Evolutionary conservation across 53 echinoderm and acorn worm genomes (phyloP).

Genomic region (Henricia sp.): DNA sequence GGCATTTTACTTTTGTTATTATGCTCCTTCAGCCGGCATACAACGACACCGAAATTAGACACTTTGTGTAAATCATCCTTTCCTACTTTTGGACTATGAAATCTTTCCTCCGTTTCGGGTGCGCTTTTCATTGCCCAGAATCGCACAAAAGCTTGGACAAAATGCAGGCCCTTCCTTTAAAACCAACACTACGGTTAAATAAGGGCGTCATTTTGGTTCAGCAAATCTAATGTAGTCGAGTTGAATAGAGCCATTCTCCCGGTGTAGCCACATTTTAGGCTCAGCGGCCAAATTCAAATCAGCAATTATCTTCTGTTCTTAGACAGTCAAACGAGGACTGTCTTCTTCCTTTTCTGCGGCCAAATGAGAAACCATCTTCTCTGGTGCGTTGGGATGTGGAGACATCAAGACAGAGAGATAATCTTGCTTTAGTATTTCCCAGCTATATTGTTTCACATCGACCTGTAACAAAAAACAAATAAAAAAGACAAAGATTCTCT

Average conservation of each 20-base stretch:
- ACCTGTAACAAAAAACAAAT: conserved; percentile 2
- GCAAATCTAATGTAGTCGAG: neutral
- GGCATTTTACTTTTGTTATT: too few species aligned
- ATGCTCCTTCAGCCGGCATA: too few species aligned
- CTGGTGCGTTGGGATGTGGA: neutral
- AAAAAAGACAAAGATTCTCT: neutral
- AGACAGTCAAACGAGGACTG: neutral
- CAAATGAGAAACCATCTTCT: neutral
- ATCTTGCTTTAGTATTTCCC: conserved; percentile 31
- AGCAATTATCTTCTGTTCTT: neutral
- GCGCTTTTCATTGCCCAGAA: neutral
- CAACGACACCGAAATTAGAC: too few species aligned
- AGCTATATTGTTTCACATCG: conserved; percentile 25
- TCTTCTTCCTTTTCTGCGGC: neutral
- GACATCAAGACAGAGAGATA: conserved; percentile 31
- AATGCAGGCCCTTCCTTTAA: neutral
- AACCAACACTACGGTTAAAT: neutral
- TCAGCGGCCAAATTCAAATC: too few species aligned
- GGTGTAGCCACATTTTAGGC: too few species aligned
- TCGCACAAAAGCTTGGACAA: neutral
- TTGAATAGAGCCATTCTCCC: too few species aligned
- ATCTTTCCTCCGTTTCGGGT: neutral
- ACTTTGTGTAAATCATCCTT: too few species aligned
- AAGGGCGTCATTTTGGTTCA: neutral
- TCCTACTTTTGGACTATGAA: too few species aligned